phyloP scores from a whole-genome alignment of 2,888 invertebrate genomes.

The Punctoribates punctum region DNA sequence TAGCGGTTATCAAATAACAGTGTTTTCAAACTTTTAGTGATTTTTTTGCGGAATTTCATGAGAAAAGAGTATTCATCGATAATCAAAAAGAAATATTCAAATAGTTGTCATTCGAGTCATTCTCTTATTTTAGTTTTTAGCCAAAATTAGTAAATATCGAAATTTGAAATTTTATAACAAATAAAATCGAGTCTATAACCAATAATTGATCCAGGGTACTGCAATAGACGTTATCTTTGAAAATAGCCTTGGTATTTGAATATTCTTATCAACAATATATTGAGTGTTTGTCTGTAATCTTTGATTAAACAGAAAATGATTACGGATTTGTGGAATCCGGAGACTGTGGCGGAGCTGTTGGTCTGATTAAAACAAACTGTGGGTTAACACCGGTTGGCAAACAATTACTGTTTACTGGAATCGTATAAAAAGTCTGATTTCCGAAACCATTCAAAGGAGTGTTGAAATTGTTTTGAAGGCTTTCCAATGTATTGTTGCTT shows the following conservation, averaged over 20 bases:
- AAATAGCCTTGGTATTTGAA: no score
- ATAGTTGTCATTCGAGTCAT: background rate
- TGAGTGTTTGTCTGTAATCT: background rate
- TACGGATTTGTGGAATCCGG: background rate
- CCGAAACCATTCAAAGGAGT: background rate
- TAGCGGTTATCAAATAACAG: constrained; percentile 15
- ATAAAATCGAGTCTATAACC: no score
- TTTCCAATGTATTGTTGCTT: constrained; percentile 6
- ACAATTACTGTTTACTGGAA: background rate
- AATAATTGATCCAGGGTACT: no score
- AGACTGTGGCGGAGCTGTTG: constrained; percentile 13
- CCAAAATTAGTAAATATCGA: background rate
- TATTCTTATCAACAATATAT: no score
- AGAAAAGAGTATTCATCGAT: background rate
- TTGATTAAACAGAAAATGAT: background rate
- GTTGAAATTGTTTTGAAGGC: background rate
- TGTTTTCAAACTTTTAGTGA: background rate
- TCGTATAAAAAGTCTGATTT: constrained; percentile 10
- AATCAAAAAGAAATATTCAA: background rate
- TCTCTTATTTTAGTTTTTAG: background rate
- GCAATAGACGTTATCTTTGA: no score
- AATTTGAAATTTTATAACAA: no score
- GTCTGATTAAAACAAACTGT: background rate
- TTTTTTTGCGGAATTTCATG: background rate
- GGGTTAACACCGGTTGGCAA: background rate